Percentiles rank a stretch among this genome's conserved stretches.
Evolutionary conservation across 1,140 invertebrate species (phyloP).

Genomic region (Psix sp.): DNA sequence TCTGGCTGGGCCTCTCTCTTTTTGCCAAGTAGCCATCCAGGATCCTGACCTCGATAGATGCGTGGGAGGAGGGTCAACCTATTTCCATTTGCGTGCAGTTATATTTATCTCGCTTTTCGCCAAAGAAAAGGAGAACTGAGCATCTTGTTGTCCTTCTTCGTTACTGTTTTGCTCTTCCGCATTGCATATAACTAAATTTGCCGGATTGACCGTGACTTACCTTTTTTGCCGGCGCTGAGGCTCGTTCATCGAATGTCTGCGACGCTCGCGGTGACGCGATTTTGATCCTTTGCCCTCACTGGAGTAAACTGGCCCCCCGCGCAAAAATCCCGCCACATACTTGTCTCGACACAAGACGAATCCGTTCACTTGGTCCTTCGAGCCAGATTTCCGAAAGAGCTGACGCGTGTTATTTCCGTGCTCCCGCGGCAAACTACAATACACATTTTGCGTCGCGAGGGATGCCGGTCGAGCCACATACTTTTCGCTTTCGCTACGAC

Average conservation of each 20-base stretch:
- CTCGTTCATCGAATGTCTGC: slow-evolving; percentile 71
- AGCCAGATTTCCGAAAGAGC: slow-evolving; percentile 59
- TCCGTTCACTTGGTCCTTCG: slow-evolving; percentile 53
- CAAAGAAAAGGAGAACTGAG: slow-evolving; percentile 38
- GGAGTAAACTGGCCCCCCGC: slow-evolving; percentile 66
- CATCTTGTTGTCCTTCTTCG: slow-evolving; percentile 32
- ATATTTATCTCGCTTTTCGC: slow-evolving; percentile 68
- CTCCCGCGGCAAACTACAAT: slow-evolving; percentile 70
- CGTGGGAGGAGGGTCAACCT: slow-evolving; percentile 55
- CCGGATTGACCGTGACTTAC: slow-evolving; percentile 56
- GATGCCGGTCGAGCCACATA: slow-evolving; percentile 59
- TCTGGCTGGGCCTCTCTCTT: slow-evolving; percentile 26
- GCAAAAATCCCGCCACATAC: slow-evolving; percentile 52
- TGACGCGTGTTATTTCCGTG: slow-evolving; percentile 40
- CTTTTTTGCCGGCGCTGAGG: slow-evolving; percentile 66
- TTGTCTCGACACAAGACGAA: slow-evolving; percentile 58
- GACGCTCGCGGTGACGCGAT: slow-evolving; percentile 67
- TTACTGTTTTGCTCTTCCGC: slow-evolving; percentile 3
- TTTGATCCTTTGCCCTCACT: slow-evolving; percentile 68
- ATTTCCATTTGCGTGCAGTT: slow-evolving; percentile 58
- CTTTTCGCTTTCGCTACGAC: slow-evolving; percentile 62
- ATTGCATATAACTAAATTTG: slow-evolving; percentile 28
- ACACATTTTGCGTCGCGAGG: slow-evolving; percentile 71
- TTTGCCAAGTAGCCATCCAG: slow-evolving; percentile 24
- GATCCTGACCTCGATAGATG: slow-evolving; percentile 53